Base-by-base conservation (phyloP, 2,797 vertebrate genomes). In the Gila robusta region DNA sequence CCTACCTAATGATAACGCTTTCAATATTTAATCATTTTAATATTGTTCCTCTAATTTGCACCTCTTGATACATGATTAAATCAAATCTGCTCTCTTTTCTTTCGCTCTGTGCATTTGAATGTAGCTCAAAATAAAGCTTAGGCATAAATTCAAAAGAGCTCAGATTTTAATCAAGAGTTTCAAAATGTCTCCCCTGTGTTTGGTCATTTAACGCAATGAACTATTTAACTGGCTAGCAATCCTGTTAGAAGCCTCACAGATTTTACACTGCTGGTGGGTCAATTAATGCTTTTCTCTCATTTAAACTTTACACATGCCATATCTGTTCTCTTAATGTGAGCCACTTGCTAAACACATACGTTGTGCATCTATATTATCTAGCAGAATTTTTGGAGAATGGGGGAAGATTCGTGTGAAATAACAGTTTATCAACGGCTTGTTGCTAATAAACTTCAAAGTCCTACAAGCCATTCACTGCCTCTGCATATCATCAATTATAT, bases 21-120 rank as follows among this genome's bases (percentile, higher is more conserved):
- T 84, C n/a, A 78, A 84, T 78, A 56, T 78, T 84, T 32, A 69
- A 84, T 78, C 73, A 69, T 69, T 78, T 66, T 69, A 69, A 84
- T 84, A 41, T 84, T 78, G 64, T 69, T 84, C 82, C 16, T 70
- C 21, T 69, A 84, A 77, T 78, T 77, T 54, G 44, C 44, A 47
- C 32, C 82, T 84, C 82, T 76, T 84, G 64, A 70, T 56, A 69
- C 35, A 78, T 54, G 64, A 84, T 69, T 39, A 70, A 76, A 77
- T 23, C 56, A 76, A 83, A 52, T 59, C 39, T 0, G 11, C 41
- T 35, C 26, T 64, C 21, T 74, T 62, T 83, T 62, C 19, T 23
- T 82, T 73, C 0, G 8, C 9, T 19, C 23, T 73, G n/a, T 80
- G 28, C n/a, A 44, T 32, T 81, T 37, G 12, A 70, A 81, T 52